Percentiles rank a stretch among this genome's conserved stretches.
These are phyloP conservation scores for Takifugu rubripes DNA, from an alignment of 2,797 vertebrate genomes.

Conservation along the genomic window DNA sequence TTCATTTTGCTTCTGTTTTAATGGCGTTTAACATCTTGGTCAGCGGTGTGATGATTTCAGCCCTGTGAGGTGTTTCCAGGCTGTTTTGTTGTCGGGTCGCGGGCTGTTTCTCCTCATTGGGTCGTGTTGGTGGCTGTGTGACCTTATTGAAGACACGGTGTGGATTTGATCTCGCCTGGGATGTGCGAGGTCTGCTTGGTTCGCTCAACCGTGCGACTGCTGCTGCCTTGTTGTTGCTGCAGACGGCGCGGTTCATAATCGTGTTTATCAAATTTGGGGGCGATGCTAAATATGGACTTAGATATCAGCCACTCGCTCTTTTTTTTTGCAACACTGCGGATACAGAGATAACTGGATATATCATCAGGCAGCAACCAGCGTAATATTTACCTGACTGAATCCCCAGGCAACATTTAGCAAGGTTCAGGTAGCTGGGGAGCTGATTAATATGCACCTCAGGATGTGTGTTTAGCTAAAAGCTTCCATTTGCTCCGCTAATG, in stretches of 20 bases:
- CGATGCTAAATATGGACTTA: too few species aligned
- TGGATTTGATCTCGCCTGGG: constrained; percentile 30
- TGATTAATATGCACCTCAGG: too few species aligned
- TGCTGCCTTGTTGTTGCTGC: constrained; percentile 20
- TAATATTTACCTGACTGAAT: constrained; percentile 16
- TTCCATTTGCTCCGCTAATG: too few species aligned
- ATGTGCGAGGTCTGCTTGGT: constrained; percentile 8
- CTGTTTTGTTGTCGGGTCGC: too few species aligned
- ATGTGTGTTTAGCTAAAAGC: too few species aligned
- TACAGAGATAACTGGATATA: constrained; percentile 12
- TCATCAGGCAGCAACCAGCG: constrained; percentile 10
- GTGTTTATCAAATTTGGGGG: constrained; percentile 34
- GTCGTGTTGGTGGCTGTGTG: constrained; percentile 18
- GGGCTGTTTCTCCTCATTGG: neutral
- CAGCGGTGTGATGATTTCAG: too few species aligned
- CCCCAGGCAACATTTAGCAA: constrained; percentile 12
- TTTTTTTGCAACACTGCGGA: neutral
- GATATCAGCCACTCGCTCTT: too few species aligned
- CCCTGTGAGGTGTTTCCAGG: too few species aligned
- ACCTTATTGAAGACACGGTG: constrained; percentile 20
- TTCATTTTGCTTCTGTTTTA: too few species aligned
- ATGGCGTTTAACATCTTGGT: too few species aligned
- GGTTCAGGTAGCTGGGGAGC: neutral
- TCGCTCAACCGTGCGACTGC: constrained; percentile 9
- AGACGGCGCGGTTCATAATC: constrained; percentile 12